Base-by-base conservation (phyloP, 2,797 vertebrate species). In the Lagocephalus sceleratus region DNA sequence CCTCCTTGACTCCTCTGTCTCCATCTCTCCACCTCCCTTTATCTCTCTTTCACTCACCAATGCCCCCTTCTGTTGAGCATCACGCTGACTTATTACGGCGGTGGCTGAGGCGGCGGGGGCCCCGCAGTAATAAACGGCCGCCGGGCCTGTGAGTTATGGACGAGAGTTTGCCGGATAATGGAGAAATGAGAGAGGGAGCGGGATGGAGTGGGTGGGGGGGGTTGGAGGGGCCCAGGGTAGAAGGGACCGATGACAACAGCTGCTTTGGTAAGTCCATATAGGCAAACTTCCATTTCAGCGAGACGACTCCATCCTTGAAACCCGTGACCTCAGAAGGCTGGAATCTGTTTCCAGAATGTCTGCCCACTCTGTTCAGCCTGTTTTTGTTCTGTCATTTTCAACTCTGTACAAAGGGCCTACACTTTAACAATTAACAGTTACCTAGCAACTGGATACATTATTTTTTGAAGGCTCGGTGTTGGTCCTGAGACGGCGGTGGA, bases 361-460 rank as follows among this genome's bases (percentile, higher is more conserved):
- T 35, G 32, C 32, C 32, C 32, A 45, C 46, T 57, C 25, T 20
- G 35, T 38, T 54, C 5, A 57, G 42, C 50, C 47, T 45, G 35
- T 43, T 20, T 16, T 21, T 50, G 3, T 52, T 19, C n/a, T 7
- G n/a, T 29, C 53, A 32, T 17, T 20, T 20, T 47, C 7, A 1
- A 5, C 40, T 41, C 40, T 17, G 40, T 17, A 14, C 14, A 12
- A 35, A 35, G 32, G 32, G 32, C 32, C 32, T 35, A 11, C 32
- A 35, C 32, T 35, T 78, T 58, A 79, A 82, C 79, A 81, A 85
- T 85, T 81, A 85, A 78, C 78, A 61, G 85, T 87, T 80, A 76
- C 87, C 80, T 82, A 81, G 86, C 82, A 87, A 88, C 85, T 46
- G 52, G 62, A 62, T 60, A 47, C 63, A 58, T 71, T 21, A 66